These are phyloP conservation scores for Gymnothorax javanicus DNA, from an alignment of 2,797 vertebrate species.

Conservation along the genomic window DNA sequence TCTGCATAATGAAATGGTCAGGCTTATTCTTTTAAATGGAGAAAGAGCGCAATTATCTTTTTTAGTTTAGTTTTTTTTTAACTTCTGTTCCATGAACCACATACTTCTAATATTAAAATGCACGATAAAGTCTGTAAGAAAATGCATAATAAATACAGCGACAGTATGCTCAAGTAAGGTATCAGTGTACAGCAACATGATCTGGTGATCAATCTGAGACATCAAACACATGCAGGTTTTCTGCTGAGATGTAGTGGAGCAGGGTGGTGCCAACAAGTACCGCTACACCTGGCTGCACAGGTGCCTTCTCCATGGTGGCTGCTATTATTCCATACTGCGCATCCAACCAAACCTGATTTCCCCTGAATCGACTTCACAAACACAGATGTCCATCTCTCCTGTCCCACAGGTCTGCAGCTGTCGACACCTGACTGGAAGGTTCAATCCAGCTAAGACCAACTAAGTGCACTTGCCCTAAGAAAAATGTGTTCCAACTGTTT, in stretches of 20 bases:
- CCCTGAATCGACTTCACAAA: not conserved
- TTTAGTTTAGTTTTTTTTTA: not conserved
- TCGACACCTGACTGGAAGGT: slow-evolving; percentile 1
- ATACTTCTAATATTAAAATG: not conserved
- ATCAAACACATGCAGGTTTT: not conserved
- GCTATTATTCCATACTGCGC: not conserved
- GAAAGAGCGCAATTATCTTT: not conserved
- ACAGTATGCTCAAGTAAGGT: not conserved
- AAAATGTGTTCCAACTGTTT: not conserved
- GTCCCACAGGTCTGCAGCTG: slow-evolving; percentile 12
- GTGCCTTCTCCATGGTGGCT: slow-evolving; percentile 7
- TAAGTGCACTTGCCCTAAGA: not conserved
- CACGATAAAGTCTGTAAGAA: no score
- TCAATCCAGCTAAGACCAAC: not conserved
- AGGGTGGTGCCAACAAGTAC: not conserved
- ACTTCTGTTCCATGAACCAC: not conserved
- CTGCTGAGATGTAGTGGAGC: not conserved
- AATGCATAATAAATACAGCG: slow-evolving; percentile 3
- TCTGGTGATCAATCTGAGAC: not conserved
- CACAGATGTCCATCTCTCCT: slow-evolving; percentile 9
- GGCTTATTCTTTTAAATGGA: not conserved
- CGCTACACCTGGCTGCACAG: not conserved
- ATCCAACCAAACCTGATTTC: slow-evolving; percentile 15
- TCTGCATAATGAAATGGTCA: not conserved
- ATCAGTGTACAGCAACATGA: not conserved